Evolutionary conservation across 2,888 invertebrate genomes (phyloP).

Genomic region (Sinotaia quadrata): DNA sequence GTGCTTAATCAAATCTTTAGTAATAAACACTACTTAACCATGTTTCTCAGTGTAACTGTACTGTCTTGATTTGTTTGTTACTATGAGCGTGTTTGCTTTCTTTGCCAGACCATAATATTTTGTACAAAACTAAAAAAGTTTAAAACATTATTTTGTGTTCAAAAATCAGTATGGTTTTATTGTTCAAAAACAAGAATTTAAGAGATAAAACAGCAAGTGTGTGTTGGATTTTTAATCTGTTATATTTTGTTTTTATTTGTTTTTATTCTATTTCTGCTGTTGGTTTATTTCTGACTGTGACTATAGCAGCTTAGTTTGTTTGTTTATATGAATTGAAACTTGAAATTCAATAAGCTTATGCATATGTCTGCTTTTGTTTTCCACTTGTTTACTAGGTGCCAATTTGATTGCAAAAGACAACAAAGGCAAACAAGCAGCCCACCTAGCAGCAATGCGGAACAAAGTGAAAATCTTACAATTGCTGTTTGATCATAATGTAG

Average conservation of each 20-base stretch:
- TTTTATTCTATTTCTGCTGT: not conserved
- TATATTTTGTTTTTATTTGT: not conserved
- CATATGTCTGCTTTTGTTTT: not conserved
- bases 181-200: no score
- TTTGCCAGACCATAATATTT: no score
- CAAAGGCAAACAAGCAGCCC: slow-evolving; percentile 64
- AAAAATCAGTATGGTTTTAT: no score
- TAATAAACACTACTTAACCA: no score
- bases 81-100: no score
- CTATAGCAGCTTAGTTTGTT: not conserved
- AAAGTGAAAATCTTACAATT: slow-evolving; percentile 63
- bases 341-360: not conserved
- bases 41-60: no score
- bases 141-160: no score
- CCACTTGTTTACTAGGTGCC: no score
- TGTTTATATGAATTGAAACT: not conserved
- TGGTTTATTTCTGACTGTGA: not conserved
- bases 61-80: no score
- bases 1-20: no score
- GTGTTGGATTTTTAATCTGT: not conserved
- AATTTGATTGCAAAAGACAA: slow-evolving; percentile 61
- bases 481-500: slow-evolving; percentile 66
- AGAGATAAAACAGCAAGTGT: no score
- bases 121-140: no score
- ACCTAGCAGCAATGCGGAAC: slow-evolving; percentile 68